phyloP scores from a whole-genome alignment of 2,797 vertebrate species.

The Parambassis ranga region DNA sequence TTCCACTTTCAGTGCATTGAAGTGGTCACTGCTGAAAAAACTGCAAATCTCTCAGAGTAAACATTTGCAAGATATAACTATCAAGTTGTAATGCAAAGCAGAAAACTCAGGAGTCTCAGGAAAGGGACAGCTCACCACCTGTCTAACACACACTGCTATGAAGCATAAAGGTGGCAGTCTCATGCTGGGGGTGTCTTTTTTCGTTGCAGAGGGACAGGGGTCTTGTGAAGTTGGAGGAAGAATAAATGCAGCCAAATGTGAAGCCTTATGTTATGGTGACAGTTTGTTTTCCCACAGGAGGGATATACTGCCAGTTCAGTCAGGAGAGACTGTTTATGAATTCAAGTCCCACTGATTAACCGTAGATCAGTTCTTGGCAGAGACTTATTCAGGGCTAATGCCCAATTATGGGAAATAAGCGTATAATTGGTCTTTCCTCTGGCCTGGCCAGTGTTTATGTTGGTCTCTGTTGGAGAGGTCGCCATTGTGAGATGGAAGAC shows the following conservation, averaged over 20 bases:
- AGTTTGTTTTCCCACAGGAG: not conserved
- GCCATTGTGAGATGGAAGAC: not conserved
- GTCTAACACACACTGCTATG: not conserved
- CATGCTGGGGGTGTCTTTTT: not conserved
- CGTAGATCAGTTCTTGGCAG: slow-evolving; percentile 13
- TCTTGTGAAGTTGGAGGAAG: not conserved
- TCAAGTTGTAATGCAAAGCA: not conserved
- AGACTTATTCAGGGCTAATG: slow-evolving; percentile 4
- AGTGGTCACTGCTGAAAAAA: slow-evolving; percentile 8
- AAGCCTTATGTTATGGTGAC: not conserved
- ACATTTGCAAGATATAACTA: not conserved
- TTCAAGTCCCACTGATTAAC: slow-evolving; percentile 15
- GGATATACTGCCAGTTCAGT: not conserved
- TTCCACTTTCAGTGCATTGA: not conserved
- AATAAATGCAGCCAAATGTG: not conserved
- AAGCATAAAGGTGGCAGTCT: slow-evolving; percentile 6
- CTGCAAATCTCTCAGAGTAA: not conserved
- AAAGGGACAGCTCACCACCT: slow-evolving; percentile 1
- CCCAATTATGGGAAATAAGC: slow-evolving; percentile 10
- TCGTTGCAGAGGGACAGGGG: not conserved
- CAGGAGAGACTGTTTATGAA: not conserved
- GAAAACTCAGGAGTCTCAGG: too few species aligned
- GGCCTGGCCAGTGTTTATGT: slow-evolving; percentile 13
- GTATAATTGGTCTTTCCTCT: slow-evolving; percentile 3
- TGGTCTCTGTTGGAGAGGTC: not conserved